Percentiles rank a stretch among this genome's conserved stretches.
These are phyloP conservation scores for Heliconius hermathena DNA, from an alignment of 1,140 invertebrate species.

Conservation along the genomic window DNA sequence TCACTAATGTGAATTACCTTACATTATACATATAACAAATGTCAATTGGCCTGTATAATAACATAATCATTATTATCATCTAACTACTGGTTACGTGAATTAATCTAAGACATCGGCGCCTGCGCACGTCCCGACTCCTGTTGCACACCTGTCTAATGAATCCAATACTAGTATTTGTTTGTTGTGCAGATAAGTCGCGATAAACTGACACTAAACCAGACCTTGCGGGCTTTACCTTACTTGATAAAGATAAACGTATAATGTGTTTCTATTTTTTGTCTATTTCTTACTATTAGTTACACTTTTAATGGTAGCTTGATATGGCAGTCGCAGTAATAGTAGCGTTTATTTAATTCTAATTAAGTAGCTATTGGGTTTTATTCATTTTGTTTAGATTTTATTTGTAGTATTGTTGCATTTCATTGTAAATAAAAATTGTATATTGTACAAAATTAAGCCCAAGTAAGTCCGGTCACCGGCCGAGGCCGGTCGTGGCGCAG, in stretches of 20 bases:
- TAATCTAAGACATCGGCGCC: constrained; percentile 15
- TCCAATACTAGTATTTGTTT: constrained; percentile 21
- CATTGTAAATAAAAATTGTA: too few species aligned
- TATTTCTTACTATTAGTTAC: constrained; percentile 9
- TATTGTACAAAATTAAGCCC: too few species aligned
- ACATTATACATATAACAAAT: neutral
- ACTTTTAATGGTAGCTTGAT: neutral
- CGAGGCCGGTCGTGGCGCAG: too few species aligned
- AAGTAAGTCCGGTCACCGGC: too few species aligned
- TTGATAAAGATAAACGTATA: constrained; percentile 18
- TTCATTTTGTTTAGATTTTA: too few species aligned
- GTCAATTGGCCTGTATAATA: neutral
- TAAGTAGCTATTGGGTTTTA: neutral
- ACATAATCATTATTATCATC: neutral
- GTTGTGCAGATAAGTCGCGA: constrained; percentile 14
- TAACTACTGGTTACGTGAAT: neutral
- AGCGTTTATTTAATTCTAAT: neutral
- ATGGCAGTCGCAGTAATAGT: neutral
- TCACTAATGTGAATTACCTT: too few species aligned
- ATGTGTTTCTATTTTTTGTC: constrained; percentile 9
- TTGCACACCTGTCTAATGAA: constrained; percentile 22
- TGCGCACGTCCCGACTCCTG: neutral
- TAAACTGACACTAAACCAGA: constrained; percentile 23
- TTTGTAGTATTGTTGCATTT: too few species aligned
- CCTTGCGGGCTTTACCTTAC: constrained; percentile 6